These are phyloP conservation scores for Zapus hudsonius DNA, from an alignment of 2,113 vertebrate genomes.

Conservation along the genomic window DNA sequence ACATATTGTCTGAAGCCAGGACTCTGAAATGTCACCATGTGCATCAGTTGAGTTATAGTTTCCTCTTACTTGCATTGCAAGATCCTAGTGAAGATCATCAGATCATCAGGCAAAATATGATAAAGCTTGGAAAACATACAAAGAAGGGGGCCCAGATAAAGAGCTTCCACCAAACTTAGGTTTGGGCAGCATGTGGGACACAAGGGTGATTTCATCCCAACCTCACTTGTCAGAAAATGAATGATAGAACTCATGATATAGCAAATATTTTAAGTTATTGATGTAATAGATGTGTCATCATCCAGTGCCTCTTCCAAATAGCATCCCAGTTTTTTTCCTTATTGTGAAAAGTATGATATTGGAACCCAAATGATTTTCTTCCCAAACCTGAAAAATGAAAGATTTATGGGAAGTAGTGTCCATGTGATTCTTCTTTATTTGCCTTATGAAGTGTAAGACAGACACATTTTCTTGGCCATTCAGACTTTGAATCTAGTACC, in stretches of 20 bases:
- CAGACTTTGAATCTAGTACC: conserved; percentile 24
- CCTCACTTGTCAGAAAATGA: conserved; percentile 25
- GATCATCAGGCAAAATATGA: not conserved
- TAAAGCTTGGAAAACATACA: not conserved
- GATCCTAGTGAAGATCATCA: not conserved
- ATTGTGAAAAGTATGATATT: not conserved
- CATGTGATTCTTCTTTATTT: conserved; percentile 39
- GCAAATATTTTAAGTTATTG: conserved; percentile 20
- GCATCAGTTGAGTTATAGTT: not conserved
- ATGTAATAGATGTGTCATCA: not conserved
- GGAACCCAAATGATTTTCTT: not conserved
- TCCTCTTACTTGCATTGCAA: conserved; percentile 18
- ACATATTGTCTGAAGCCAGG: not conserved
- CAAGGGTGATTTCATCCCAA: not conserved
- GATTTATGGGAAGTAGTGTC: not conserved
- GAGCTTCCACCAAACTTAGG: not conserved
- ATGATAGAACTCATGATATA: not conserved
- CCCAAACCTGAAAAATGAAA: not conserved
- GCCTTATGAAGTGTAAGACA: not conserved
- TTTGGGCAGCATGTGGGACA: not conserved
- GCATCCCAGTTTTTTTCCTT: not conserved
- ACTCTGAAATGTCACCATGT: not conserved
- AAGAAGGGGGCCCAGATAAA: no score
- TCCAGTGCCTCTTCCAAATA: not conserved
- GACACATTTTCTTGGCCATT: not conserved